These are phyloP conservation scores for Hydra vulgaris DNA, from an alignment of 30 jellyfish, hydroid and myxozoan genomes.

Conservation along the genomic window DNA sequence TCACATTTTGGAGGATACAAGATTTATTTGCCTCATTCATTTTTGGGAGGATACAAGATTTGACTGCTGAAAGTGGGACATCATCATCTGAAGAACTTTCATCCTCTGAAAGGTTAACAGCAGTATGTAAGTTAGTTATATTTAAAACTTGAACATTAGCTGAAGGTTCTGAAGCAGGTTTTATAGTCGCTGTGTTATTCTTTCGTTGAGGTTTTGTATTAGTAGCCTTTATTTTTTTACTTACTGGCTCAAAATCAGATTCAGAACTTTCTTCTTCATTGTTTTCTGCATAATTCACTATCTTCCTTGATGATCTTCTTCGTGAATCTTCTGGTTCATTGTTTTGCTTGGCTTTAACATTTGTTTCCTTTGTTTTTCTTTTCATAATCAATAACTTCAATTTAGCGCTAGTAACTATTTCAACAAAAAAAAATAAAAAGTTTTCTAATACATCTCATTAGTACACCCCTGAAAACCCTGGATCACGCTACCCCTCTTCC, in stretches of 20 bases:
- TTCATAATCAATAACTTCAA: too few relatives aligned
- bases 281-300: conserved; percentile 13
- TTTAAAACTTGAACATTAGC: not conserved
- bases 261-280: conserved; percentile 14
- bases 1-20: too few relatives aligned
- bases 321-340: not conserved
- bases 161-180: not conserved
- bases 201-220: too few relatives aligned
- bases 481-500: too few relatives aligned
- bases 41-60: not conserved
- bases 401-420: too few relatives aligned
- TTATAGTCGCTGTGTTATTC: not conserved
- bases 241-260: not conserved
- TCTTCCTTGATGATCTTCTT: not conserved
- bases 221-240: not conserved
- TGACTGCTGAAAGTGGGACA: conserved; percentile 2
- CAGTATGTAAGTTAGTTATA: not conserved
- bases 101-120: conserved; percentile 24
- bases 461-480: too few relatives aligned
- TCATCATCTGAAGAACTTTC: conserved; percentile 22
- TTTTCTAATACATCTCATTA: too few relatives aligned
- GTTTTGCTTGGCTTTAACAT: not conserved
- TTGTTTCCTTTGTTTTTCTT: not conserved
- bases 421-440: too few relatives aligned
- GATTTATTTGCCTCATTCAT: not conserved